Evolutionary conservation across 2,888 invertebrate species (phyloP).

Genomic region (Apomyelois bistriatella): DNA sequence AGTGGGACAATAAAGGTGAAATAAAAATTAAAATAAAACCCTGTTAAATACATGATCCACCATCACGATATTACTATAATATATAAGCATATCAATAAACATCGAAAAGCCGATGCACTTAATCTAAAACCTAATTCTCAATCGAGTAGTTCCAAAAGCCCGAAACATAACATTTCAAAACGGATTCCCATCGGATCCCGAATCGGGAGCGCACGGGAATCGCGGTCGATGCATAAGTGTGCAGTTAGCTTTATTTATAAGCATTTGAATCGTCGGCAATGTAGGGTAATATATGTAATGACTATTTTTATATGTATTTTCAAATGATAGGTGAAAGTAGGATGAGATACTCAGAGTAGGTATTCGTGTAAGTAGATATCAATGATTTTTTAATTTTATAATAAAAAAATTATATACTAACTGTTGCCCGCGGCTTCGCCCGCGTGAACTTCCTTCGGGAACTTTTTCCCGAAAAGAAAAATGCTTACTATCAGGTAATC

Average conservation of each 20-base stretch:
- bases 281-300: background rate
- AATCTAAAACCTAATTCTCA: slow-evolving; percentile 1
- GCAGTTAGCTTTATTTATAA: slow-evolving; percentile 23
- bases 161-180: background rate
- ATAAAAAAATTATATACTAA: no score
- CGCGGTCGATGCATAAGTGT: slow-evolving; percentile 22
- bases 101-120: background rate
- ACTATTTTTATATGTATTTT: background rate
- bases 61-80: background rate
- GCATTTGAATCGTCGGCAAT: background rate
- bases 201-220: background rate
- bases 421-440: no score
- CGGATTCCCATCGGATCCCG: background rate
- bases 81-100: background rate
- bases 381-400: no score
- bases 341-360: no score
- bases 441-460: no score
- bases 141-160: background rate
- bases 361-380: no score
- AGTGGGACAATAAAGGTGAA: no score
- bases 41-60: no score
- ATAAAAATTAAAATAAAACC: no score
- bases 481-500: no score
- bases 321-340: no score
- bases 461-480: no score